Base-by-base conservation (phyloP, 2,797 vertebrate genomes). In the Graptemys geographica region DNA sequence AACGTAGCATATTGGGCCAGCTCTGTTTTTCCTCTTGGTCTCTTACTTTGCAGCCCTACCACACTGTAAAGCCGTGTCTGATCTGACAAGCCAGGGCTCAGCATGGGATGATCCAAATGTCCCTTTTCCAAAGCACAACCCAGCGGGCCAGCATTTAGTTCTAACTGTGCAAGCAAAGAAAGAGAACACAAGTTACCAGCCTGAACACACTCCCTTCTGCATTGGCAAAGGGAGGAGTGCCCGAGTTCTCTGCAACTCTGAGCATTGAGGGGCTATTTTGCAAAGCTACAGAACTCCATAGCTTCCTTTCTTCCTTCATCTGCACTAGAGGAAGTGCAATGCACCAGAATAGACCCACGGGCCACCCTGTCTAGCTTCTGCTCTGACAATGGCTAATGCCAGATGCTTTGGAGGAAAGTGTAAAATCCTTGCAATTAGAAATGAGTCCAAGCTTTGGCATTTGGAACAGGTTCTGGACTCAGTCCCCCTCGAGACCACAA, bases 61-160 rank as follows among this genome's bases (percentile, higher is more conserved):
- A 15, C 3, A 13, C 15, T 69, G 41, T 3, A 28, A 85, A 80
- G 25, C 8, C 0, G 0, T 3, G 23, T 57, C 31, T 1, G 41
- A 0, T 21, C 85, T 52, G 83, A 82, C 80, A 21, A 23, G 80
- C 9, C 10, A 56, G 7, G 83, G 89, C 62, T 95, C 80, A 2
- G 41, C 0, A 31, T 2, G 72, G 90, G 94, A 78, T 55, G 92
- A 78, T 52, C 79, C 0, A 44, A 56, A 47, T 0, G 11, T 41
- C 78, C 65, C 84, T 90, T 41, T 11, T 1, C 2, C 69, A 84
- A 80, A 86, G 59, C 31, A 2, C 62, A 53, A 59, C 47, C 79
- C 85, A 37, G 90, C 16, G 15, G 79, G 56, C 3, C 88, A 51
- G 91, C 0, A 0, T 23, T 81, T 5, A 1, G 69, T 15, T 59